These are phyloP conservation scores for Corapipo altera DNA, from an alignment of 2,113 vertebrate species.

Conservation along the genomic window DNA sequence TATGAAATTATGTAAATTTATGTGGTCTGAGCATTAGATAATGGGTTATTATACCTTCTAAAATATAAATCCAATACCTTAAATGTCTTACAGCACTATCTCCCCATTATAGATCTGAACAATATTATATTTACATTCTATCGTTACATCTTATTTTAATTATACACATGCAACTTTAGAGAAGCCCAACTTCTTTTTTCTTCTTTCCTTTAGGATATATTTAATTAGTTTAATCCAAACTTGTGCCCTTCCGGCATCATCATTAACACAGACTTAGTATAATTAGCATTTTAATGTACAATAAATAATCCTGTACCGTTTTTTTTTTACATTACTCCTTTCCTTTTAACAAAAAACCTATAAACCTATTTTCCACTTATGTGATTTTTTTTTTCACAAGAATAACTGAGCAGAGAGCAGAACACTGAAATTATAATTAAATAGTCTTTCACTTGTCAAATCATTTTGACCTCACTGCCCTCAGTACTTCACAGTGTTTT, in stretches of 20 bases:
- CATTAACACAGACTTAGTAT: constrained; percentile 8
- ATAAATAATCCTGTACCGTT: not conserved
- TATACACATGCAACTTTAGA: not conserved
- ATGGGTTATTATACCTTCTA: not conserved
- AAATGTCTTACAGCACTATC: not conserved
- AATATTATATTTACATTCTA: not conserved
- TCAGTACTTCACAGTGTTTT: not conserved
- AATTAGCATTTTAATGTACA: constrained; percentile 48
- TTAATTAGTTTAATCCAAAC: constrained; percentile 60
- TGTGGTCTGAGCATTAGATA: rapidly evolving
- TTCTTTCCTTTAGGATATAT: constrained; percentile 36
- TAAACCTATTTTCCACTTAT: not conserved
- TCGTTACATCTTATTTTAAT: constrained; percentile 3
- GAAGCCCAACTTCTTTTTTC: not conserved
- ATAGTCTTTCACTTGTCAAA: not conserved
- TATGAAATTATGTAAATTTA: not conserved
- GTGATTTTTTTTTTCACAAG: not conserved
- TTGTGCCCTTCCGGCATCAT: constrained; percentile 2
- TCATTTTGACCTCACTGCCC: not conserved
- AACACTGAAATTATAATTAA: not conserved
- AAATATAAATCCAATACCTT: not conserved
- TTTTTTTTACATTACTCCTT: not conserved
- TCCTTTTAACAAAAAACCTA: not conserved
- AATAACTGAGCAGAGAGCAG: not conserved
- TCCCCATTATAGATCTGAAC: not conserved